Conservation (phyloP, 1,140 invertebrate species). For the Bombus confusus region DNA sequence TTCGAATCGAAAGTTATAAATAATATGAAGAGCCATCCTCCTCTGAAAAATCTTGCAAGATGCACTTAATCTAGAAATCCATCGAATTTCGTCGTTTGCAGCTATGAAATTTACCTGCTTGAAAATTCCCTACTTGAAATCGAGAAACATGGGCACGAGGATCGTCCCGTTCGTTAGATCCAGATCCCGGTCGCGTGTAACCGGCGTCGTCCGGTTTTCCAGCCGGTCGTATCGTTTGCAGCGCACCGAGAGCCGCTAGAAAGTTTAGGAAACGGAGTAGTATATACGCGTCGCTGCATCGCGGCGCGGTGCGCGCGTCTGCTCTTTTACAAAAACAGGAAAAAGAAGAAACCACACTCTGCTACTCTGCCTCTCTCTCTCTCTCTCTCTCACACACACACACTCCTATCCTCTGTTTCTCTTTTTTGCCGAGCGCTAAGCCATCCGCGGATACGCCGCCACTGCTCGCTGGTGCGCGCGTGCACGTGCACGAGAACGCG, state of each 20-base stretch:
- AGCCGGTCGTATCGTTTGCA: slow-evolving; percentile 7
- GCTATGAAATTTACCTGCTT: too few relatives aligned
- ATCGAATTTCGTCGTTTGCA: too few relatives aligned
- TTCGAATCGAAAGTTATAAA: too few relatives aligned
- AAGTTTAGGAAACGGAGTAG: slow-evolving; percentile 50
- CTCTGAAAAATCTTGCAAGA: too few relatives aligned
- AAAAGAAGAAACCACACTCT: not conserved
- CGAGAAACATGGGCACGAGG: not conserved
- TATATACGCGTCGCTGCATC: slow-evolving; percentile 7
- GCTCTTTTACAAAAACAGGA: slow-evolving; percentile 29
- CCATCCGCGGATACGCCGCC: slow-evolving; percentile 54
- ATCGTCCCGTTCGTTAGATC: not conserved
- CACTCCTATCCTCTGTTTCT: not conserved
- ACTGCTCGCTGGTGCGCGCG: not conserved
- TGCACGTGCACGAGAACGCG: not conserved
- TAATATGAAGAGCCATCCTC: too few relatives aligned
- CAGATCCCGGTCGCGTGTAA: slow-evolving; percentile 6
- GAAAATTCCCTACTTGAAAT: not conserved
- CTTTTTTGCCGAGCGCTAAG: not conserved
- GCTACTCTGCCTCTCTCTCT: not conserved
- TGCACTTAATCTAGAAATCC: too few relatives aligned
- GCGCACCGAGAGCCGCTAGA: slow-evolving; percentile 23
- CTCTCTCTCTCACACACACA: too few relatives aligned
- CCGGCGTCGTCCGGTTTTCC: slow-evolving; percentile 33
- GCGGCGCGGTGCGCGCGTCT: slow-evolving; percentile 33